Evolutionary conservation across 2,113 vertebrate species (phyloP), one percentile per base, ranked within the genome.

Genomic region (Corynorhinus townsendii): DNA sequence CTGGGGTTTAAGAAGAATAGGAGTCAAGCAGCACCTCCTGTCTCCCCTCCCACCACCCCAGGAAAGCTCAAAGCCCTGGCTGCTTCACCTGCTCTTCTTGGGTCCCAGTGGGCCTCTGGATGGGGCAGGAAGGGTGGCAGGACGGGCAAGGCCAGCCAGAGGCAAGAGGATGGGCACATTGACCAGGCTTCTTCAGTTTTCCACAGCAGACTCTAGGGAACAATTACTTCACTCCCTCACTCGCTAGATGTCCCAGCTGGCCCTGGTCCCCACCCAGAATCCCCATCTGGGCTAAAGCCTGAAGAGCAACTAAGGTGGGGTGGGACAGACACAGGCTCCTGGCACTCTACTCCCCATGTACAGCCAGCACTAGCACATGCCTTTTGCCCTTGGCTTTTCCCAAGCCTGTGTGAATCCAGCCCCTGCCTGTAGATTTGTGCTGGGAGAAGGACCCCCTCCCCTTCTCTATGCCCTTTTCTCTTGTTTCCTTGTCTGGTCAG

Each of bases 341-440:
- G 26, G 80, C 75, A 15, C 11, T 71, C 87, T 11, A 30, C 11
- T 75, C 40, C 52, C 96, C 94, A 94, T 76, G 81, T 97, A 93
- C 97, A 97, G 97, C 97, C 97, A 96, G 97, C 96, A 93, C 94
- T 94, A 95, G 96, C 54, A 2, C 89, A 56, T 83, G 91, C 95
- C 97, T 97, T 97, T 49, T 49, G 30, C n/a, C 45, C 35, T 90
- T 54, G 7, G 47, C 93, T 72, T 91, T 87, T n/a, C 81, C 86
- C 76, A 95, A 89, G 95, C 72, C 84, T 84, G 89, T 83, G 56
- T 89, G 81, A 73, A 95, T 90, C 87, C 92, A 68, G 94, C 90
- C 96, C 97, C 95, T 95, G 95, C 97, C 95, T 89, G 95, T 97
- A 96, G 97, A 54, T 96, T 82, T 95, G 90, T 86, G 88, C 86